Evolutionary conservation across 1,140 invertebrate species (phyloP).

Genomic region (Parapsyche elsis): DNA sequence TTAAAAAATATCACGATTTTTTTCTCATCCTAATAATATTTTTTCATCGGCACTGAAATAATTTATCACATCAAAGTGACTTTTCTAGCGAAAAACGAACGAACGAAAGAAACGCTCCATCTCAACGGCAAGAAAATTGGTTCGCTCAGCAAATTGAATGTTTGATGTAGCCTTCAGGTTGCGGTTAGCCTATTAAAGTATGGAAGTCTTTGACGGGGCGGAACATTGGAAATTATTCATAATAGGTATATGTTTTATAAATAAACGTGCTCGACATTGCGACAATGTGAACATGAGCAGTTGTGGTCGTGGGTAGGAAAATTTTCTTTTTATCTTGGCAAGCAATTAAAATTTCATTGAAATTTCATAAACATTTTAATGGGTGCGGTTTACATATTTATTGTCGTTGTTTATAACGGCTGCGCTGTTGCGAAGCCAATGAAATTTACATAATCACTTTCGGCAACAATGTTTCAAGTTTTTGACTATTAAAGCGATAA

Average conservation of each 20-base stretch:
- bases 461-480: not conserved
- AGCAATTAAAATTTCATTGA: slow-evolving; percentile 14
- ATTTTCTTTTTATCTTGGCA: not conserved
- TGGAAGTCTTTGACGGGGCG: slow-evolving; percentile 1
- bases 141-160: slow-evolving; percentile 20
- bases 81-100: slow-evolving; percentile 4
- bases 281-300: not conserved
- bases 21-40: not conserved
- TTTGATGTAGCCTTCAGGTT: slow-evolving; percentile 40
- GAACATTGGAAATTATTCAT: not conserved
- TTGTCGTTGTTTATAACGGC: not conserved
- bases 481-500: not conserved
- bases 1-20: not conserved
- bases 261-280: not conserved
- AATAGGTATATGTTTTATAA: not conserved
- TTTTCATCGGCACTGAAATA: slow-evolving; percentile 16
- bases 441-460: slow-evolving; percentile 16
- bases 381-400: not conserved
- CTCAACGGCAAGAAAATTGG: slow-evolving; percentile 16
- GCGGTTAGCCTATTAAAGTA: slow-evolving; percentile 32
- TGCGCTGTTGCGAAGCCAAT: not conserved
- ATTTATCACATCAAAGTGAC: slow-evolving; percentile 37
- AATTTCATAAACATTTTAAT: not conserved
- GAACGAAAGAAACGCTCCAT: slow-evolving; percentile 37
- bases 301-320: not conserved